Evolutionary conservation across 2,797 vertebrate species (phyloP).

Genomic region (Xerus rutilus): DNA sequence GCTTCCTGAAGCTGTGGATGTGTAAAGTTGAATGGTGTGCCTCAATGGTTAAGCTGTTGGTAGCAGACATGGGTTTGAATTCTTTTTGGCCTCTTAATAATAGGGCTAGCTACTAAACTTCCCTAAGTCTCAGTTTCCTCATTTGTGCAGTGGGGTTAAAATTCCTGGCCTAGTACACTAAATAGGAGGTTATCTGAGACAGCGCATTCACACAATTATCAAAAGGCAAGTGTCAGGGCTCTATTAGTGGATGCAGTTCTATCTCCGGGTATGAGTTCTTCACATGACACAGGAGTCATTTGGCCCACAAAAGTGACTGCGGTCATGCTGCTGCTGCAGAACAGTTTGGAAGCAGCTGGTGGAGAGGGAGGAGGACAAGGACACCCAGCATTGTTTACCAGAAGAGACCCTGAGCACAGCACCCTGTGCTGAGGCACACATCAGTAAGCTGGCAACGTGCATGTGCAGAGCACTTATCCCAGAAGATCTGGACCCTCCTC

Average conservation of each 20-base stretch:
- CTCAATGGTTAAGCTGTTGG: neutral
- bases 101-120: neutral
- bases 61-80: neutral
- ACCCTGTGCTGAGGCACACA: rapidly evolving
- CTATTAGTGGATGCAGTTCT: neutral
- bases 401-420: neutral
- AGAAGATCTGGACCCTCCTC: neutral
- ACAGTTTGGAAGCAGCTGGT: neutral
- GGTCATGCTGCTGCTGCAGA: neutral
- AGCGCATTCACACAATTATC: neutral
- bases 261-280: neutral
- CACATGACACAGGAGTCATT: neutral
- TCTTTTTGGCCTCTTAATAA: neutral
- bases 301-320: neutral
- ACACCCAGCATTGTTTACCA: neutral
- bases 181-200: neutral
- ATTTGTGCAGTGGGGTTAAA: neutral
- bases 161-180: neutral
- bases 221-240: neutral
- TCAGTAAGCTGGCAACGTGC: rapidly evolving
- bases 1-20: neutral
- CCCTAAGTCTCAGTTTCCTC: neutral
- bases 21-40: neutral
- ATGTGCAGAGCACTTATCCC: rapidly evolving
- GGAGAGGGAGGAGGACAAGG: neutral